Evolutionary conservation across 1,140 invertebrate species (phyloP).

Genomic region (Ruditapes philippinarum): DNA sequence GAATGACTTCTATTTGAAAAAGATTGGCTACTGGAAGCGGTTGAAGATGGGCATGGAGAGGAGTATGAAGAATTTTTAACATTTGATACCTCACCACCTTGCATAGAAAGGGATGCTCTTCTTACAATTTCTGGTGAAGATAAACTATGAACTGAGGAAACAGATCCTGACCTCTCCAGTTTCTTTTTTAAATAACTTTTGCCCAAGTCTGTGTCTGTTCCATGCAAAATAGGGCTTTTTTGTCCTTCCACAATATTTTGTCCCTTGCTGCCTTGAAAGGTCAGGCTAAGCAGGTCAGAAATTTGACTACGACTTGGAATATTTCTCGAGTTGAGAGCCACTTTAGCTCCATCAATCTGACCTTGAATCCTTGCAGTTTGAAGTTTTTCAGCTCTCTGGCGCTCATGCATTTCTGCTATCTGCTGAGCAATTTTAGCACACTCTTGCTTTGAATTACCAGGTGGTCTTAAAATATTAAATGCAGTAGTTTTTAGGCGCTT

Average conservation of each 20-base stretch:
- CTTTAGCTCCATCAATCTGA: slow-evolving; percentile 28
- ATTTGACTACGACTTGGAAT: slow-evolving; percentile 52
- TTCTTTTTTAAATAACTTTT: slow-evolving; percentile 28
- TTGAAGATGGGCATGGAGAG: background rate
- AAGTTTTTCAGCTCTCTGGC: slow-evolving; percentile 42
- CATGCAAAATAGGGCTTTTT: background rate
- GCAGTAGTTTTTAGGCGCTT: background rate
- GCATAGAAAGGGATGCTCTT: background rate
- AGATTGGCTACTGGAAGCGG: background rate
- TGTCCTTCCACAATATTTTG: background rate
- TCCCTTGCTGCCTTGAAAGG: slow-evolving; percentile 48
- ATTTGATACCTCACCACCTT: background rate
- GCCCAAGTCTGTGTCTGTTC: background rate
- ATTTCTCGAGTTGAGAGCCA: slow-evolving; percentile 35
- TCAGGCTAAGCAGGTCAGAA: slow-evolving; percentile 46
- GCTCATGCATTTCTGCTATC: slow-evolving; percentile 58
- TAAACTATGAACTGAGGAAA: background rate
- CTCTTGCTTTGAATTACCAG: slow-evolving; percentile 46
- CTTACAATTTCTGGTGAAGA: background rate
- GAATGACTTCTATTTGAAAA: background rate
- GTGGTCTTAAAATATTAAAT: slow-evolving; percentile 55
- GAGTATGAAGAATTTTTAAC: background rate
- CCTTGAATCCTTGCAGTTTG: slow-evolving; percentile 38
- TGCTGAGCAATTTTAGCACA: slow-evolving; percentile 66
- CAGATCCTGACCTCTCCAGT: background rate